Conservation (phyloP, 2,113 vertebrate species). For the Chionodraco myersi region DNA sequence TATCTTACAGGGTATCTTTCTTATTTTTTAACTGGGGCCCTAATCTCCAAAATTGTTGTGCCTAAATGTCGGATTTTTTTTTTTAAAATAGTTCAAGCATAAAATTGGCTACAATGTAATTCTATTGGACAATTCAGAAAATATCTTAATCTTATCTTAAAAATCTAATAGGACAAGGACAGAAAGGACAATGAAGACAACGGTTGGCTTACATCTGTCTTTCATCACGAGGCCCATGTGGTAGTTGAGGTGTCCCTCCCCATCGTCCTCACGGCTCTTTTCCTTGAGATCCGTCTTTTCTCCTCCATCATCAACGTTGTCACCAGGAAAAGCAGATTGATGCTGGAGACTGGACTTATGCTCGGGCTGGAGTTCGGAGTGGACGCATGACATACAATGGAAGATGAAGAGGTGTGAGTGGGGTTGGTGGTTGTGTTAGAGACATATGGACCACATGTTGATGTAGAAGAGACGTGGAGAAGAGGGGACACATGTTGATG, state of each 20-base stretch:
- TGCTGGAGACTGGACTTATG: neutral
- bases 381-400: neutral
- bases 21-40: too few species aligned
- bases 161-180: too few species aligned
- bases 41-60: too few species aligned
- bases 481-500: too few species aligned
- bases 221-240: constrained; percentile 91
- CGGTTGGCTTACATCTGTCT: constrained; percentile 86
- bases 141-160: too few species aligned
- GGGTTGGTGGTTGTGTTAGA: neutral
- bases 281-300: constrained; percentile 83
- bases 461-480: too few species aligned
- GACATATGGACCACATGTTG: too few species aligned
- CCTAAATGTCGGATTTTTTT: too few species aligned
- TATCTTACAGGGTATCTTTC: too few species aligned
- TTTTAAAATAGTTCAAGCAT: too few species aligned
- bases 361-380: constrained; percentile 1
- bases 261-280: constrained; percentile 88
- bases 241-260: constrained; percentile 94
- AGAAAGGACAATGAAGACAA: constrained; percentile 57
- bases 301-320: constrained; percentile 29
- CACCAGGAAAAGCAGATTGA: neutral
- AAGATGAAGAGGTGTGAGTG: neutral
- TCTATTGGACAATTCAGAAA: too few species aligned
- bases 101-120: too few species aligned